Evolutionary conservation across 1,140 invertebrate genomes (phyloP), one percentile per base, ranked within the genome.

Genomic region (Mizuhopecten yessoensis): DNA sequence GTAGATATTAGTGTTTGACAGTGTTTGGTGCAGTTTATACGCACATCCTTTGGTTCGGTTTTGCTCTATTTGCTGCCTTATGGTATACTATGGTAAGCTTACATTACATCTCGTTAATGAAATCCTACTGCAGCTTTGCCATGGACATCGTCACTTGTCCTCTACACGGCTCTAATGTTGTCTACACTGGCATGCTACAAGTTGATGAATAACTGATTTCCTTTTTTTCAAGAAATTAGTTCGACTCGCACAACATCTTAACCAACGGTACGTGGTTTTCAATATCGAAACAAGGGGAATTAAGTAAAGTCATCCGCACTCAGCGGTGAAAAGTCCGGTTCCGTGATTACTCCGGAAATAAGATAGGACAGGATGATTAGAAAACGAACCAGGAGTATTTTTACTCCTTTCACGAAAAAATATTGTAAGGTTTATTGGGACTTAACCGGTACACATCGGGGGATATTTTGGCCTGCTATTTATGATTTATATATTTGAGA

Each of bases 271-370:
- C 23, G 57, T 75, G 57, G 57, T 29, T n/a, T 75, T 75, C 57
- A 75, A 49, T 49, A 49, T 49, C 20, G 45, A 10, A 49, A 75
- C 15, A 75, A n/a, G 57, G n/a, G n/a, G n/a, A 75, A 75, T 75
- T n/a, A 75, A 75, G 57, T 75, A 75, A 29, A 75, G n/a, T 75
- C 29, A 75, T 75, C 57, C 3, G n/a, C n/a, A 75, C 57, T 75
- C 57, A 29, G 57, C 57, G n/a, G 57, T 29, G 57, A 75, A 49
- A 75, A 75, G 57, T 75, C 57, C 57, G 57, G 23, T 5, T 75
- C 57, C 57, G 7, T 75, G 57, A 75, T 75, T 75, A 75, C 57
- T 75, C 57, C 57, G 57, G 57, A 75, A 75, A 75, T 75, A 29
- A 75, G 57, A 75, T 29, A 75, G 57, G 29, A 75, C 57, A 7